Evolutionary conservation across 35 echinoderm and acorn worm species (phyloP), one percentile per base, ranked within the genome.

Genomic region (Ophioderma brevispina): DNA sequence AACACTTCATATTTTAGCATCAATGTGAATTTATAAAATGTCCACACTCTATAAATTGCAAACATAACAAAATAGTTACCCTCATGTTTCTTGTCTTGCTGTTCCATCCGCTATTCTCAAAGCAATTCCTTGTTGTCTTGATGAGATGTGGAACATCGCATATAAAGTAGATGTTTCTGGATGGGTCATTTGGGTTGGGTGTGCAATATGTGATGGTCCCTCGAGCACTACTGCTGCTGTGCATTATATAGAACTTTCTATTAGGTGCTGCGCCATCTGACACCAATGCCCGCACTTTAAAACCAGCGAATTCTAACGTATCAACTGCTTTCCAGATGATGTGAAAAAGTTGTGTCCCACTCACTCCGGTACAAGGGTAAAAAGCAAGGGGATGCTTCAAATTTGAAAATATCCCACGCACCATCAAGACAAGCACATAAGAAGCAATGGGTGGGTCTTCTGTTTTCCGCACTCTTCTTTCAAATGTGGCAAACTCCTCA

Each of bases 141-240:
- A 94, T 25, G 0, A 94, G 81, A 78, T 94, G 92, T 0, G 86
- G 86, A 0, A 89, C 92, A 55, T 94, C 87, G 34, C 87, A 94
- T 13, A 94, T 38, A 21, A 94, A 94, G 37, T 86, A 98, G 2
- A 98, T 42, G 25, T 70, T 92, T 2, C 63, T 31, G 23, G 86
- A 25, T 37, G 23, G 50, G 8, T 35, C 40, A 32, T 49, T 35
- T 31, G 39, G 55, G 31, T 91, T 31, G 11, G 49, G 8, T 30
- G 63, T 81, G 36, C 34, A 85, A 37, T 70, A 59, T 1, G 31
- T 15, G 1, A 32, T 52, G 37, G 81, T 13, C 8, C 18, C 78
- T 41, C 31, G 77, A 18, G 14, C 1, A 1, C 18, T 56, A 43
- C 37, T 36, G 37, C 75, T 34, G 1, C n/a, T 40, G 81, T 80